Percentiles rank a stretch among this genome's conserved stretches.
Conservation (phyloP, 2,797 vertebrate species). For the Sebastes nivosus region DNA sequence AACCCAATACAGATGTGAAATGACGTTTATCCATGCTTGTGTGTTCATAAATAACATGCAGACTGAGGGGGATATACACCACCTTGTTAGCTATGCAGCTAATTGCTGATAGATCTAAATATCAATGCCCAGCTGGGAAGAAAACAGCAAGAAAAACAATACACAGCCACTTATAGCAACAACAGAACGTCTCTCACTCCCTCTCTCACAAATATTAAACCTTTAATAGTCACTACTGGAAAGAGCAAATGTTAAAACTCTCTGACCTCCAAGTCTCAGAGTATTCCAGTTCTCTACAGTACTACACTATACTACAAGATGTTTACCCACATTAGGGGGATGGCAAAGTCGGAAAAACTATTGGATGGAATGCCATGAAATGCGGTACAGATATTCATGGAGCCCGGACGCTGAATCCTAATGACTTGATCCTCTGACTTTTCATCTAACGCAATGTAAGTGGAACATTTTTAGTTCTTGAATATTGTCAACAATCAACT, state of each 20-base stretch:
- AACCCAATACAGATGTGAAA: constrained; percentile 26
- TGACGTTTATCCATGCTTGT: constrained; percentile 31
- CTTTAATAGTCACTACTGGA: not conserved
- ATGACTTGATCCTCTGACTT: no score
- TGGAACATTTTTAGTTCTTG: not conserved
- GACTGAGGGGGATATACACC: constrained; percentile 2
- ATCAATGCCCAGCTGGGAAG: constrained; percentile 15
- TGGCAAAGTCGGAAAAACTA: not conserved
- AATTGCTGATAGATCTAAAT: constrained; percentile 26
- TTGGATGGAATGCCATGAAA: not conserved
- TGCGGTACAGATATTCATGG: not conserved
- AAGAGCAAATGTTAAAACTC: not conserved
- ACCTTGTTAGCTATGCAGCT: not conserved
- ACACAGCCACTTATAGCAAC: not conserved
- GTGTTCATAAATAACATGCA: constrained; percentile 22
- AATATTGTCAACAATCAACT: no score
- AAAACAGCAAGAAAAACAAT: not conserved
- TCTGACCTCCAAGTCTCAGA: not conserved
- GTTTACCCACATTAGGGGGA: not conserved
- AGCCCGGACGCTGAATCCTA: not conserved
- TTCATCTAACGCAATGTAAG: no score
- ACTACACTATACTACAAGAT: not conserved
- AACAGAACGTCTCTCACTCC: not conserved
- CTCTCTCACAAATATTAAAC: not conserved
- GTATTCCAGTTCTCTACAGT: not conserved